phyloP scores from a whole-genome alignment of 2,113 vertebrate species.

The Aramus guarauna region DNA sequence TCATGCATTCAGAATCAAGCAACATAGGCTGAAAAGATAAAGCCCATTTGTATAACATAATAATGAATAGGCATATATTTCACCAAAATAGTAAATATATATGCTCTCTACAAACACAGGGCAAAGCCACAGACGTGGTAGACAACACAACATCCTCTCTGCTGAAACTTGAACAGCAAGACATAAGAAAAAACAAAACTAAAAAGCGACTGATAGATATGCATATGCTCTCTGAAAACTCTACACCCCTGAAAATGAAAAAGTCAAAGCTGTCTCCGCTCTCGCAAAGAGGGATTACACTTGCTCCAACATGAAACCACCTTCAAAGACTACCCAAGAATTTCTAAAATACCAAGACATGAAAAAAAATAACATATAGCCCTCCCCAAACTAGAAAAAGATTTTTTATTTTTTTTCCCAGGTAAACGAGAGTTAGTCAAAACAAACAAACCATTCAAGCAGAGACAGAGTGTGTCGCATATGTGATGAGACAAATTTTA shows the following conservation, averaged over 20 bases:
- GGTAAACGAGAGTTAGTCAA: background rate
- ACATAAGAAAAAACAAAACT: background rate
- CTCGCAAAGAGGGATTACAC: constrained; percentile 28
- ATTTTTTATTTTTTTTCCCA: background rate
- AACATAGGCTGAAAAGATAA: constrained; percentile 37
- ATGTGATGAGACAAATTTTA: constrained; percentile 1
- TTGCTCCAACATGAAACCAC: constrained; percentile 42
- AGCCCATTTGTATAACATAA: constrained; percentile 39
- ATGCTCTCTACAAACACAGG: background rate
- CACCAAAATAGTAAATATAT: constrained; percentile 45
- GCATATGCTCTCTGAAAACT: background rate
- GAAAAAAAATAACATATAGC: background rate
- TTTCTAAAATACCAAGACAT: constrained; percentile 23
- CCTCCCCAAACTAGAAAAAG: background rate
- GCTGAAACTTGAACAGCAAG: constrained; percentile 30
- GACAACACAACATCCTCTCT: constrained; percentile 41
- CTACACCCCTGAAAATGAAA: background rate
- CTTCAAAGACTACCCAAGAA: constrained; percentile 48
- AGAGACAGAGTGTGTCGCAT: background rate
- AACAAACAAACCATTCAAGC: constrained; percentile 8
- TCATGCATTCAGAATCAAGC: constrained; percentile 16
- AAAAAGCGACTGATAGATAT: constrained; percentile 7
- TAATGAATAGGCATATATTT: constrained; percentile 21
- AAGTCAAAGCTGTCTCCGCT: constrained; percentile 5
- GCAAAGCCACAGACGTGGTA: constrained; percentile 20